phyloP scores from a whole-genome alignment of 2,113 vertebrate species.

The Capreolus pygargus region DNA sequence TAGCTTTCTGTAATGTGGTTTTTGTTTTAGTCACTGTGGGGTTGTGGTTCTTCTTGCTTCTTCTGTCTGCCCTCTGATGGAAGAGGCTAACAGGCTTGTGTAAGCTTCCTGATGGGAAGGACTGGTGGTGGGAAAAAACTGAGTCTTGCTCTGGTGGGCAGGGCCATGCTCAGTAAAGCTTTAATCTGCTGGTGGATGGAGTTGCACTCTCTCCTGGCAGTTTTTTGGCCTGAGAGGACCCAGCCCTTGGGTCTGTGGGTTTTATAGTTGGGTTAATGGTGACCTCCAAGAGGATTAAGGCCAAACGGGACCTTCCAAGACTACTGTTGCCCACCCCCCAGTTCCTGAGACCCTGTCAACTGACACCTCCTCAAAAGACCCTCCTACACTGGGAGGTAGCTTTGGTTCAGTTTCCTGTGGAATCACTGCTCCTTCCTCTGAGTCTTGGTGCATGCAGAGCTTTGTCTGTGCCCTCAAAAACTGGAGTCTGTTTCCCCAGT shows the following conservation, averaged over 20 bases:
- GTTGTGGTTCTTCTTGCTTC: not conserved
- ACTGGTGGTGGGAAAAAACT: not conserved
- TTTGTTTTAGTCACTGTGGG: not conserved
- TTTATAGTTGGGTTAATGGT: not conserved
- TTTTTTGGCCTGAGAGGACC: not conserved
- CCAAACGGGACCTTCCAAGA: not conserved
- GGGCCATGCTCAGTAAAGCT: not conserved
- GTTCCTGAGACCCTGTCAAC: not conserved
- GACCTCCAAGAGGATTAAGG: not conserved
- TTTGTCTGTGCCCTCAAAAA: not conserved
- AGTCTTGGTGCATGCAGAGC: not conserved
- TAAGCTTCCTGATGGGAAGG: not conserved
- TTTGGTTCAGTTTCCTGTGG: not conserved
- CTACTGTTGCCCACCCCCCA: not conserved
- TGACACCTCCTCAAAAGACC: not conserved
- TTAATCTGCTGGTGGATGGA: not conserved
- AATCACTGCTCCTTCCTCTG: not conserved
- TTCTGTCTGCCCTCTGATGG: not conserved
- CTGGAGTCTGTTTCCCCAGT: not conserved
- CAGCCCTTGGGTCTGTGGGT: not conserved
- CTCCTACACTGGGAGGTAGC: not conserved
- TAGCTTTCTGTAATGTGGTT: not conserved
- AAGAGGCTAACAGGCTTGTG: not conserved
- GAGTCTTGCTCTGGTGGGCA: not conserved
- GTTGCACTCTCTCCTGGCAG: rapidly evolving